Percentiles rank a stretch among this genome's conserved stretches.
phyloP scores from a whole-genome alignment of 2,797 vertebrate genomes.

The Buceros bicornis region DNA sequence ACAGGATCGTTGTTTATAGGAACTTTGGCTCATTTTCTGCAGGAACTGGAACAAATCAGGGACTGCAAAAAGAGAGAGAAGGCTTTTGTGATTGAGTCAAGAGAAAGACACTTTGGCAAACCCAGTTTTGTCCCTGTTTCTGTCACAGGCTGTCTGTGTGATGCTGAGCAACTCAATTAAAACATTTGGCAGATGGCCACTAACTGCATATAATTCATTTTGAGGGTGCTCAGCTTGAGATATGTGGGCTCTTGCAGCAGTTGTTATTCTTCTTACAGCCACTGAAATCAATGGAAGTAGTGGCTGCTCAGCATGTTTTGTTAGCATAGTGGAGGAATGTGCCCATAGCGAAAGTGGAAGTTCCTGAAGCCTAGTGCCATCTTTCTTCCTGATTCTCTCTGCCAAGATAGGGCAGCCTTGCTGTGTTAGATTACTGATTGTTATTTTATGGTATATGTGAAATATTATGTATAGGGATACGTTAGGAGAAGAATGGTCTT shows the following conservation, averaged over 20 bases:
- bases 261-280: constrained; percentile 55
- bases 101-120: constrained; percentile 55
- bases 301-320: constrained; percentile 26
- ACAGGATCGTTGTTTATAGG: constrained; percentile 32
- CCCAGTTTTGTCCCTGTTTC: constrained; percentile 65
- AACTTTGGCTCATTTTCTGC: constrained; percentile 53
- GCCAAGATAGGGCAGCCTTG: neutral
- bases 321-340: neutral
- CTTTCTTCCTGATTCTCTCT: neutral
- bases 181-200: constrained; percentile 72
- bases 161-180: constrained; percentile 71
- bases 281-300: constrained; percentile 40
- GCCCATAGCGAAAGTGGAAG: neutral
- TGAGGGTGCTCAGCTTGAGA: constrained; percentile 70
- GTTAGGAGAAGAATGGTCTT: neutral
- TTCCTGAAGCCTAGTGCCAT: constrained; percentile 5
- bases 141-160: constrained; percentile 62
- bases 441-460: neutral
- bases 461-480: neutral
- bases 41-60: constrained; percentile 41
- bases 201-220: constrained; percentile 70
- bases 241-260: constrained; percentile 59
- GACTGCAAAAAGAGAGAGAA: constrained; percentile 48
- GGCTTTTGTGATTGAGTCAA: constrained; percentile 59
- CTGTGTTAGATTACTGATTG: neutral